Base-by-base conservation (phyloP, 2,113 vertebrate species). In the Saccopteryx leptura region DNA sequence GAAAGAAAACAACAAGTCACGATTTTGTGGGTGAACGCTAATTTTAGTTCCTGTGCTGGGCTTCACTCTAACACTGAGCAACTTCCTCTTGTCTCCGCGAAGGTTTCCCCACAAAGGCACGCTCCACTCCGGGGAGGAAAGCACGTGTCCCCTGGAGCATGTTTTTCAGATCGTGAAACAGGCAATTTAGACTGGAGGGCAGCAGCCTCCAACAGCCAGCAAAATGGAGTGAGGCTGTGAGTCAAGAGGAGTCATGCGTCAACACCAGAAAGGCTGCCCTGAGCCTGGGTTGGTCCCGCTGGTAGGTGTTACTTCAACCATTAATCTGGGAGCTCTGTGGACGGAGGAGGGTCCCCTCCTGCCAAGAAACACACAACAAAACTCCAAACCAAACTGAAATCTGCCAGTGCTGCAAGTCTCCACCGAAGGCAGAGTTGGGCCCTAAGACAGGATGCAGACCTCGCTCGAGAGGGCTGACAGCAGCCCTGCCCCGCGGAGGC, bases 281-380 rank as follows among this genome's bases (percentile, higher is more conserved):
- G 24, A 86, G 95, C 92, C 95, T 86, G 63, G 19, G 97, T 17
- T 94, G 96, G 98, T 96, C 97, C 79, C 93, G 88, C 97, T 93
- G 96, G 98, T 98, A 98, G 98, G 98, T 98, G 98, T 98, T 98
- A 98, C 98, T 98, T 97, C 91, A 97, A 93, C 97, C 93, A 98
- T 98, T 98, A 98, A 98, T 97, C 96, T 74, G 68, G 97, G 97
- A 95, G 93, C 96, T 97, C 93, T 54, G 31, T 48, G 96, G 96
- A 96, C 94, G 96, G 95, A 96, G 71, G 94, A 90, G 94, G 71
- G 60, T 0, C 14, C 31, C 46, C 6, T 94, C 78, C 76, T 98
- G 98, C 98, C 98, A 99, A 98, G 94, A 97, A 98, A 98, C 96
- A 99, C 98, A 98, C 97, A 97, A 97, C 86, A 98, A 97, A 98